phyloP scores from a whole-genome alignment of 2,113 vertebrate genomes.

The Triplophysa tibetana region DNA sequence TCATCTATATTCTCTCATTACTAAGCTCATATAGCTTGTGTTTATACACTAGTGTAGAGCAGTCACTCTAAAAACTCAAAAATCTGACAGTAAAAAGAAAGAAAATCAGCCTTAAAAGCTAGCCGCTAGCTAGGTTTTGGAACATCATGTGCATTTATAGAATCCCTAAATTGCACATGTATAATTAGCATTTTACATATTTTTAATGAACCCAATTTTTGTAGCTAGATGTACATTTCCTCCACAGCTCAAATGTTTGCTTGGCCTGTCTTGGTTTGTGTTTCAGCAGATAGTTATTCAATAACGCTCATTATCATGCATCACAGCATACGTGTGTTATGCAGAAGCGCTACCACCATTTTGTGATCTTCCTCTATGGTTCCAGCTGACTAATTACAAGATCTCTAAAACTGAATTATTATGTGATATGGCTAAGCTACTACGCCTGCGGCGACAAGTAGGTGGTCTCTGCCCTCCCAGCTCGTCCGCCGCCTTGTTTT shows the following conservation, averaged over 20 bases:
- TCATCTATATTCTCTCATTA: no score
- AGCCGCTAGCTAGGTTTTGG: no score
- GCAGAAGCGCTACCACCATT: not conserved
- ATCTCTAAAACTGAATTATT: constrained; percentile 22
- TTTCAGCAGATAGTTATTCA: not conserved
- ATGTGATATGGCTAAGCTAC: constrained; percentile 24
- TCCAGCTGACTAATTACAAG: constrained; percentile 23
- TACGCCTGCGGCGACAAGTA: constrained; percentile 1
- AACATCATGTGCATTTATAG: not conserved
- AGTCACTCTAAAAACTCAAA: no score
- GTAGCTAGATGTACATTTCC: not conserved
- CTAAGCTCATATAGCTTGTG: no score
- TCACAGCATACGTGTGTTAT: not conserved
- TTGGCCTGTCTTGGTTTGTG: not conserved
- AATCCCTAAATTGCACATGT: not conserved
- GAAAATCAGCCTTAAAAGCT: no score
- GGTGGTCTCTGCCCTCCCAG: constrained; percentile 32
- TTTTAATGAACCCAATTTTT: not conserved
- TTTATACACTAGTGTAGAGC: no score
- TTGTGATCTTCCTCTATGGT: constrained; percentile 31
- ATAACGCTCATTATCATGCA: constrained; percentile 19
- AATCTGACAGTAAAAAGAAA: no score
- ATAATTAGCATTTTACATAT: not conserved
- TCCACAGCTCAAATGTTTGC: not conserved
- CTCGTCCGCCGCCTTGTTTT: constrained; percentile 15